A percentile compares a stretch with the other conserved stretches of the same genome.
phyloP scores from a whole-genome alignment of 1,140 invertebrate species.

The Helicoverpa armigera region DNA sequence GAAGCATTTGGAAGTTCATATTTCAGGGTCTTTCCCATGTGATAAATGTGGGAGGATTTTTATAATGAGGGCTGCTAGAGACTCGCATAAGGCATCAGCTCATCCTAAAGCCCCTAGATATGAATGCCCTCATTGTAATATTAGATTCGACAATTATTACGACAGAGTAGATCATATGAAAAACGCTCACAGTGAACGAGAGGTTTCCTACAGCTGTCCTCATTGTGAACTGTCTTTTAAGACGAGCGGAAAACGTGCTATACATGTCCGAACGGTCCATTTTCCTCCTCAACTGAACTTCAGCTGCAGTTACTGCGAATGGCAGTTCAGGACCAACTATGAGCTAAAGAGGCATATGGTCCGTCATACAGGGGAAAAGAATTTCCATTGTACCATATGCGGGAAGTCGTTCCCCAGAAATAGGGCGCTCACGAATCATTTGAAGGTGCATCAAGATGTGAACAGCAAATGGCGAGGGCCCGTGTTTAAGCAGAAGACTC shows the following conservation, averaged over 20 bases:
- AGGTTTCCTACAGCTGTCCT: conserved; percentile 72
- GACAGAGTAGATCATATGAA: conserved; percentile 79
- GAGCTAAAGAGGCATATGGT: conserved; percentile 79
- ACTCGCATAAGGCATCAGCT: conserved; percentile 74
- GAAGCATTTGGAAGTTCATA: conserved; percentile 78
- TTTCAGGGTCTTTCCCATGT: conserved; percentile 78
- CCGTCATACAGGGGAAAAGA: conserved; percentile 74
- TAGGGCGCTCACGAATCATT: conserved; percentile 71
- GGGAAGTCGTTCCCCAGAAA: conserved; percentile 79
- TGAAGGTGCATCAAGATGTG: conserved; percentile 73
- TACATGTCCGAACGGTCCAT: conserved; percentile 71
- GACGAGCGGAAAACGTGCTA: conserved; percentile 76
- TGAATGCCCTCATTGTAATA: conserved; percentile 77
- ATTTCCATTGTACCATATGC: conserved; percentile 79
- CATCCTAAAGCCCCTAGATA: conserved; percentile 78
- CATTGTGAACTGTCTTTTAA: conserved; percentile 78
- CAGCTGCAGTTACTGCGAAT: conserved; percentile 72
- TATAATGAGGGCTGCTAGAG: conserved; percentile 73
- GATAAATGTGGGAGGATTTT: conserved; percentile 74
- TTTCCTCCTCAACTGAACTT: conserved; percentile 71
- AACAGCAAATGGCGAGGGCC: conserved; percentile 70
- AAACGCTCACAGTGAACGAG: conserved; percentile 74
- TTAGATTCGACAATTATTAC: conserved; percentile 77
- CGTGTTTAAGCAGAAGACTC: conserved; percentile 64
- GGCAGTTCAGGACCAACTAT: conserved; percentile 76